Evolutionary conservation across 2,113 vertebrate genomes (phyloP).

Genomic region (Pollachius pollachius): DNA sequence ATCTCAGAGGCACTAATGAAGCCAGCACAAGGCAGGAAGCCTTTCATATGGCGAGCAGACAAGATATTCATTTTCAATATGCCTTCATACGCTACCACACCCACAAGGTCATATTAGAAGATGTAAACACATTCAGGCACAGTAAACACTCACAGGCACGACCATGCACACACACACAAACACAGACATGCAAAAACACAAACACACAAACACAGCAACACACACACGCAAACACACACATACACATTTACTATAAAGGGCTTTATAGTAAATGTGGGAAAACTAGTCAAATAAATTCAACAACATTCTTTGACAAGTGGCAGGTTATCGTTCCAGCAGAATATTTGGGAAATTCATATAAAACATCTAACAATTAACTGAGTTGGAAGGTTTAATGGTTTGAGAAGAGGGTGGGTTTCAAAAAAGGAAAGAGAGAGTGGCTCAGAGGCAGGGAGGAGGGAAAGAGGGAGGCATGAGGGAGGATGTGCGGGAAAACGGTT

Average conservation of each 20-base stretch:
- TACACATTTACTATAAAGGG: slow-evolving; percentile 7
- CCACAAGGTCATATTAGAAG: too few species aligned
- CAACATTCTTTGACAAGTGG: slow-evolving; percentile 44
- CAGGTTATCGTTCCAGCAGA: slow-evolving; percentile 37
- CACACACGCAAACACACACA: too few species aligned
- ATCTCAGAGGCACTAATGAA: too few species aligned
- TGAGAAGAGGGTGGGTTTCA: not conserved
- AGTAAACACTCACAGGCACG: too few species aligned
- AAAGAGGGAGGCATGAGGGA: not conserved
- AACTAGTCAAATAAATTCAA: slow-evolving; percentile 45
- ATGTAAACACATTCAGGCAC: too few species aligned
- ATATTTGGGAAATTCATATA: slow-evolving; percentile 40
- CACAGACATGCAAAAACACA: too few species aligned
- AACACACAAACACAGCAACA: too few species aligned
- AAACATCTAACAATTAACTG: slow-evolving; percentile 32
- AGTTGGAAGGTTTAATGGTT: slow-evolving; percentile 10
- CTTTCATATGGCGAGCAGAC: too few species aligned
- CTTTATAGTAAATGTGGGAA: slow-evolving; percentile 31
- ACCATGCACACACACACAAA: too few species aligned
- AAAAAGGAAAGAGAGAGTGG: not conserved
- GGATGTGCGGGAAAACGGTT: not conserved
- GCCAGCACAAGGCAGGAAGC: too few species aligned
- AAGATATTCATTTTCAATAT: slow-evolving; percentile 13
- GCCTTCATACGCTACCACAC: not conserved
- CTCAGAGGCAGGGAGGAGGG: not conserved